A percentile compares a stretch with the other conserved stretches of the same genome.
Evolutionary conservation across 2,113 vertebrate genomes (phyloP).

Genomic region (Trichechus manatus): DNA sequence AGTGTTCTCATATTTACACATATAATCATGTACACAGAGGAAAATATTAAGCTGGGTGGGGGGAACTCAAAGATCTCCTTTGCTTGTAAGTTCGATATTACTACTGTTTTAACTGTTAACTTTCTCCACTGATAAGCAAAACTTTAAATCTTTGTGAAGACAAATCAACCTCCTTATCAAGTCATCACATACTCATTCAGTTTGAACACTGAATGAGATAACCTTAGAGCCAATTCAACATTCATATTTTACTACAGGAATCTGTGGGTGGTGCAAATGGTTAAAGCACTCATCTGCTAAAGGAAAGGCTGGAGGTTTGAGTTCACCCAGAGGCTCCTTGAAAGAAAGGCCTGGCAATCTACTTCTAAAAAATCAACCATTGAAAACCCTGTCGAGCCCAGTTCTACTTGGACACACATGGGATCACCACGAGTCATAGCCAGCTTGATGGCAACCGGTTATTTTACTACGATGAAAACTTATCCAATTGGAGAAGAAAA

Average conservation of each 20-base stretch:
- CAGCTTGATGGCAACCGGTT: neutral
- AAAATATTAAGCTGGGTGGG: neutral
- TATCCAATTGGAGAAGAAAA: conserved; percentile 72
- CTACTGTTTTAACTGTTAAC: neutral
- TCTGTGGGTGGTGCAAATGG: no score
- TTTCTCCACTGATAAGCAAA: conserved; percentile 66
- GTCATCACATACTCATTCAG: neutral
- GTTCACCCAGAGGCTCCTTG: no score
- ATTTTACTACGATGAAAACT: conserved; percentile 75
- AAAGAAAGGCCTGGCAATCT: no score
- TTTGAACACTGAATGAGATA: neutral
- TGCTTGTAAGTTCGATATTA: conserved; percentile 22
- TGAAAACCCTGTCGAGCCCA: no score
- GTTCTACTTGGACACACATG: no score
- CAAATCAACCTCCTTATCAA: conserved; percentile 77
- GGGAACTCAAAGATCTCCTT: neutral
- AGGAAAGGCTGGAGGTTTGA: no score
- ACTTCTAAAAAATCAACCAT: no score
- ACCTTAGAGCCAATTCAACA: neutral
- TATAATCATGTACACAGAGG: neutral
- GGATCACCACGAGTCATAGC: no score
- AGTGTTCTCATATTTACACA: neutral
- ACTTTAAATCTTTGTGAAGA: conserved; percentile 73
- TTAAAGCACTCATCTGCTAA: no score
- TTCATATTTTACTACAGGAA: conserved; percentile 62